A percentile compares a stretch with the other conserved stretches of the same genome.
phyloP scores from a whole-genome alignment of 2,797 vertebrate species.

The Lacerta viridis region DNA sequence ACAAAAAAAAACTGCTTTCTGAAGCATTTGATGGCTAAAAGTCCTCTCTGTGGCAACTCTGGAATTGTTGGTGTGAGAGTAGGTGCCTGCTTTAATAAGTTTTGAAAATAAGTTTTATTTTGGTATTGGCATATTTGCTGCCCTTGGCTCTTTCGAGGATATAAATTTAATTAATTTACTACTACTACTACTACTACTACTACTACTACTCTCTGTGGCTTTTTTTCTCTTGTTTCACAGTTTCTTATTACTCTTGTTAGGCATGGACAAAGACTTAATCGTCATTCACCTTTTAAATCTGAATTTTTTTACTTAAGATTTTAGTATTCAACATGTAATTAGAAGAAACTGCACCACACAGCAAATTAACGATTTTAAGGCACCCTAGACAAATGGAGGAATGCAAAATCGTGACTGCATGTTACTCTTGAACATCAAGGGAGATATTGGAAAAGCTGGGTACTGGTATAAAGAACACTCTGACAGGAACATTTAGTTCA shows the following conservation, averaged over 20 bases:
- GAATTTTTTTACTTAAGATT: conserved; percentile 41
- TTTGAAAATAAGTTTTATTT: too few species aligned
- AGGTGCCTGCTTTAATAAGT: too few species aligned
- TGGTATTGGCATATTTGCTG: too few species aligned
- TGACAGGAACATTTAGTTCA: neutral
- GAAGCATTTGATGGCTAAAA: too few species aligned
- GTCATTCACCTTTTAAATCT: neutral
- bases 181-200: too few species aligned
- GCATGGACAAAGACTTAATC: neutral
- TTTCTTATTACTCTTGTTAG: conserved; percentile 5
- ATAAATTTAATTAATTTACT: too few species aligned
- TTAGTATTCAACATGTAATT: conserved; percentile 36
- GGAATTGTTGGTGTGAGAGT: too few species aligned
- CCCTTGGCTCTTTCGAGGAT: too few species aligned
- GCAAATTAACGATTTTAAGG: conserved; percentile 17
- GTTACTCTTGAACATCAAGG: conserved; percentile 22
- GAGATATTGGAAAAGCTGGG: neutral
- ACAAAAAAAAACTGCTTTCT: too few species aligned
- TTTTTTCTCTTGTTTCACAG: conserved; percentile 34
- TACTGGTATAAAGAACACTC: neutral
- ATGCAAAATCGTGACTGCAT: neutral
- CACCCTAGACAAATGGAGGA: conserved; percentile 19
- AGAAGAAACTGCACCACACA: rapidly evolving
- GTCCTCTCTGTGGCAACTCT: too few species aligned
- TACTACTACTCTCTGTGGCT: conserved; percentile 14